These are phyloP conservation scores for Sapajus apella DNA, from an alignment of 2,113 vertebrate genomes.

Conservation along the genomic window DNA sequence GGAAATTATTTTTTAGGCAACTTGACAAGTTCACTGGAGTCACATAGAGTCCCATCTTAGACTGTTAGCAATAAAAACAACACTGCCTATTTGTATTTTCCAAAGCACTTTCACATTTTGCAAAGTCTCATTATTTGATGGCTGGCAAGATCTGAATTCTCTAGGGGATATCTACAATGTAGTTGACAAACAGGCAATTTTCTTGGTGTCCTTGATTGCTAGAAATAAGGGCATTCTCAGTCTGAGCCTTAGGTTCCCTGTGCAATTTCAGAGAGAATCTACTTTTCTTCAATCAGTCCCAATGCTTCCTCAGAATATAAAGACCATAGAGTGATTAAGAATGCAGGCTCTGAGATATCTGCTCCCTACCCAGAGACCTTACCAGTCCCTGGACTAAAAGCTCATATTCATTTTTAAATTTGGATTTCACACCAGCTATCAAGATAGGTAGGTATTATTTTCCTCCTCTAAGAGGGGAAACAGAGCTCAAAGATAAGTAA, in stretches of 20 bases:
- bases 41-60: neutral
- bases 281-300: neutral
- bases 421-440: neutral
- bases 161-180: neutral
- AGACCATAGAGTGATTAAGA: neutral
- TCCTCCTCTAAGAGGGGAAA: neutral
- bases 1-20: neutral
- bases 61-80: neutral
- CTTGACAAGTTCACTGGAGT: neutral
- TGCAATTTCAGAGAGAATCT: neutral
- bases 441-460: neutral
- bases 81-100: neutral
- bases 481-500: neutral
- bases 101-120: neutral
- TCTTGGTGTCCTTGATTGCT: neutral
- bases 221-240: neutral
- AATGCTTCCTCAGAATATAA: neutral
- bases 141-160: neutral
- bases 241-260: neutral
- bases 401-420: neutral
- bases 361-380: too few species aligned
- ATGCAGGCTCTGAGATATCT: neutral
- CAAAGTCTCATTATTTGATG: neutral
- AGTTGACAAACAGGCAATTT: neutral
- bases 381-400: neutral